Conservation (phyloP, 1,140 invertebrate species). For the Melitaea cinxia region DNA sequence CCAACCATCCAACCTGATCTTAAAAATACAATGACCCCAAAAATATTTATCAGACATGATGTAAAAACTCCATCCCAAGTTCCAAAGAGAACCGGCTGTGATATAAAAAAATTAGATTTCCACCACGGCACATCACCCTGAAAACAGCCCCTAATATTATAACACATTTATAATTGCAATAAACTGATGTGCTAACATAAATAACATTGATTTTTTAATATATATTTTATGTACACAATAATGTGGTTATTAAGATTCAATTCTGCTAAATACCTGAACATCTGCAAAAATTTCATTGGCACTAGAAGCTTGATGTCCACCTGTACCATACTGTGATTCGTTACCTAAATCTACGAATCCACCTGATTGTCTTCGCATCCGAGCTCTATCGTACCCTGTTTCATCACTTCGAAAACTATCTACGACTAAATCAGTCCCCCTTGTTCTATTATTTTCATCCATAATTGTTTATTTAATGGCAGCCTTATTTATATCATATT, state of each 20-base stretch:
- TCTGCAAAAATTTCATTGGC: slow-evolving; percentile 94
- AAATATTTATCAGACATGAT: slow-evolving; percentile 96
- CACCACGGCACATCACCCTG: slow-evolving; percentile 93
- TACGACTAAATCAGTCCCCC: slow-evolving; percentile 68
- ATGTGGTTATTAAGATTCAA: neutral
- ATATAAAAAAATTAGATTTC: slow-evolving; percentile 96
- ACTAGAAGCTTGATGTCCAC: slow-evolving; percentile 91
- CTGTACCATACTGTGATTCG: slow-evolving; percentile 87
- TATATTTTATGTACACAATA: neutral
- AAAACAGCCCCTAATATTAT: slow-evolving; percentile 36
- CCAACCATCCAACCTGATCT: slow-evolving; percentile 98
- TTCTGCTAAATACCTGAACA: slow-evolving; percentile 85
- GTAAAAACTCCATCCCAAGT: slow-evolving; percentile 99
- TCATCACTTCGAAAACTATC: slow-evolving; percentile 72
- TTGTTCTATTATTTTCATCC: slow-evolving; percentile 63
- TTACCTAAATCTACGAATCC: slow-evolving; percentile 88
- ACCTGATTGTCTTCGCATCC: slow-evolving; percentile 81
- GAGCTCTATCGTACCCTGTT: slow-evolving; percentile 65
- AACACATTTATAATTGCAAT: neutral
- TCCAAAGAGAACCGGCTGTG: slow-evolving; percentile 96
- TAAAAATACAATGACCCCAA: slow-evolving; percentile 98
- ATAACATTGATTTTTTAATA: neutral
- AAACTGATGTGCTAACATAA: neutral
- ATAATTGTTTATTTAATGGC: slow-evolving; percentile 37
- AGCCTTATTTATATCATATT: slow-evolving; percentile 4